phyloP scores from a whole-genome alignment of 2,888 invertebrate species.

The Tinea semifulvella region DNA sequence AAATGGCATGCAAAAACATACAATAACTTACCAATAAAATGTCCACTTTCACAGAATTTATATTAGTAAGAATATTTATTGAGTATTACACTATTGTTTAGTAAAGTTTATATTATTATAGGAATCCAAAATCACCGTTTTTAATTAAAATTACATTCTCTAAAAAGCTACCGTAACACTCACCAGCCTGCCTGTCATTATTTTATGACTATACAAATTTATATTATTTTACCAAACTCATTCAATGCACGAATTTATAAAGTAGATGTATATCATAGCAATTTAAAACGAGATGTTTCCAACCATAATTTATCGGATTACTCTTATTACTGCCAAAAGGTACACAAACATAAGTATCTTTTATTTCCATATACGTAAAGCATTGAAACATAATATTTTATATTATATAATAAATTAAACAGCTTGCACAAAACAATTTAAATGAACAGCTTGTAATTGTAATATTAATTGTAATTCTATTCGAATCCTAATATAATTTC shows the following conservation, averaged over 20 bases:
- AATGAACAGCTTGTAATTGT: too few species aligned
- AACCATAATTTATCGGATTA: neutral
- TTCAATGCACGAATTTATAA: neutral
- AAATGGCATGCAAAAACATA: conserved; percentile 8
- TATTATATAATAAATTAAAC: neutral
- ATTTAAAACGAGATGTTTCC: neutral
- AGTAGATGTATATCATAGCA: neutral
- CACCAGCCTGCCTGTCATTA: neutral
- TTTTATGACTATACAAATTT: neutral
- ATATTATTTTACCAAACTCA: neutral
- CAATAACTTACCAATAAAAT: conserved; percentile 6
- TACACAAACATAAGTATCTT: too few species aligned
- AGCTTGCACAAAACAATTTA: neutral
- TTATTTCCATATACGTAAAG: too few species aligned
- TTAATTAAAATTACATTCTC: neutral
- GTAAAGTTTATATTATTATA: neutral
- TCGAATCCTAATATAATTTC: neutral
- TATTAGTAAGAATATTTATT: neutral
- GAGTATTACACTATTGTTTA: neutral
- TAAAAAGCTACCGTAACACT: conserved; percentile 1
- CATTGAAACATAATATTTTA: neutral
- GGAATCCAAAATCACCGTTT: neutral
- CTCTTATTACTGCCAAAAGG: too few species aligned
- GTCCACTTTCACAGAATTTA: neutral
- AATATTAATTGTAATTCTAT: too few species aligned